A percentile compares a stretch with the other conserved stretches of the same genome.
Conservation (phyloP, 2,797 vertebrate genomes). For the Clamator glandarius region DNA sequence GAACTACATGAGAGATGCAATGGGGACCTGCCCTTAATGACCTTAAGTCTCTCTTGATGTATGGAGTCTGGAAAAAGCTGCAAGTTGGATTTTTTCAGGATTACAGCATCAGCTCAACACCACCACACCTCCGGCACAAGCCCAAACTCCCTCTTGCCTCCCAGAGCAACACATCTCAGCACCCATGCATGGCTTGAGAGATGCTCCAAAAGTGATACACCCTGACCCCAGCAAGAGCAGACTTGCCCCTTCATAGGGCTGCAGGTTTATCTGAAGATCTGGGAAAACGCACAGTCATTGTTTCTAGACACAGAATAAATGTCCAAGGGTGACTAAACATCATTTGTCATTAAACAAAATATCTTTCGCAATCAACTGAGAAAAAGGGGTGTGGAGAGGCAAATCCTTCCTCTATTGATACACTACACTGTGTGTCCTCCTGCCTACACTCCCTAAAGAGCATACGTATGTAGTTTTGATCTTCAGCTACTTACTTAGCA, state of each 20-base stretch:
- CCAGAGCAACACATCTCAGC: fast-evolving
- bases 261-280: not conserved
- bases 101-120: not conserved
- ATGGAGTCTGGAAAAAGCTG: slow-evolving; percentile 7
- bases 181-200: fast-evolving
- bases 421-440: not conserved
- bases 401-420: not conserved
- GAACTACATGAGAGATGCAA: not conserved
- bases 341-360: not conserved
- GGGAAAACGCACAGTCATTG: not conserved
- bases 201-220: not conserved
- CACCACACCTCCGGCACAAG: not conserved
- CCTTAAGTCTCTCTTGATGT: not conserved
- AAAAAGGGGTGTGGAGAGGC: not conserved
- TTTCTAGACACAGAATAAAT: fast-evolving
- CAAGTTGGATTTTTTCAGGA: not conserved
- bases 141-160: not conserved
- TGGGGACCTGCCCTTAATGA: not conserved
- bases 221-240: not conserved
- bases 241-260: not conserved
- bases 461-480: slow-evolving; percentile 33
- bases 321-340: not conserved
- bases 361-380: not conserved
- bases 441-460: not conserved
- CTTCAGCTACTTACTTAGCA: slow-evolving; percentile 35